Base-by-base conservation (phyloP, 1,140 invertebrate genomes). In the Pachyrhynchus sulphureomaculatus region DNA sequence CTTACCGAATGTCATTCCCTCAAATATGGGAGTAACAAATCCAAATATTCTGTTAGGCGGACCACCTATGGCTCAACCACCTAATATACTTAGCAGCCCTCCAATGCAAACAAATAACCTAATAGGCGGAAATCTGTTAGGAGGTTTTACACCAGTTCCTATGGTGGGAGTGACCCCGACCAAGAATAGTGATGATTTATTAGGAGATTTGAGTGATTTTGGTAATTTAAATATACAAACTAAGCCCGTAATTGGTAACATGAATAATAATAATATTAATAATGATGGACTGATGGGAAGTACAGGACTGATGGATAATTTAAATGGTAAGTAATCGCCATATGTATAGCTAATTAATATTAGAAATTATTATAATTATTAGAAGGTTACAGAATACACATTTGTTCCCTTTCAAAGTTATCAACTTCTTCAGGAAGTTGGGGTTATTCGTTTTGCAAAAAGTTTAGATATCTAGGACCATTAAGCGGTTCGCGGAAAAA, bases 191-290 rank as follows among this genome's bases (percentile, higher is more conserved):
- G 73, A 77, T 8, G 85, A 87, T 77, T 77, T 87, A 53, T 68
- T 87, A 33, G 79, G 82, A 1, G 84, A 84, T 62, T 71, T 85
- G 49, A 71, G 71, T 21, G 76, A 74, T 39, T 80, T 82, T 61
- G 72, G 73, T 60, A 60, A 72, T 13, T 62, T 78, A 33, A 67
- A 66, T 17, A 58, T 73, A 21, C 64, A 73, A 37, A 57, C 76
- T 29, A 44, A 64, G 26, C 17, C 33, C 2, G 29, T 26, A 15
- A 51, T 33, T 10, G 26, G 47, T 23, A 56, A 56, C 20, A 65
- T 36, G 26, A 15, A 33, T 6, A 68, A 68, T 42, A 68, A 68
- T 36, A 68, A 68, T 48, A 55, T 51, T 36, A 4, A 41, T 6
- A 62, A 49, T 52, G 55, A 55, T 21, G 63, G 61, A n/a, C 48